Conservation (phyloP, 2,888 invertebrate genomes). For the Amphipoea lucens region DNA sequence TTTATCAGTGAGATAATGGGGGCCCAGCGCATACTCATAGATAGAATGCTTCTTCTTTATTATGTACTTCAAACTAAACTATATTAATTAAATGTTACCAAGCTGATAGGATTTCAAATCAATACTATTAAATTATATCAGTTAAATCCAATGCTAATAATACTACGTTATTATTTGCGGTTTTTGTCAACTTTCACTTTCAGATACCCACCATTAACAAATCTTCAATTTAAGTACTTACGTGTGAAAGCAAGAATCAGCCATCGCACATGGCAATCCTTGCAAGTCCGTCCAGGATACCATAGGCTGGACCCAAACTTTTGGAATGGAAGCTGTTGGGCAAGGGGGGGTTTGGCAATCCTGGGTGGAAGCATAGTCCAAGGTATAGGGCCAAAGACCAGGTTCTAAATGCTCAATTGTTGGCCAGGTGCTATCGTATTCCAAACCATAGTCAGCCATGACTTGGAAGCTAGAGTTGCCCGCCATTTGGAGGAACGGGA, state of each 20-base stretch:
- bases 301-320: conserved; percentile 93
- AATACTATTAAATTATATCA: neutral
- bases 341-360: conserved; percentile 90
- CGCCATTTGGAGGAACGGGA: conserved; percentile 90
- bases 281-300: conserved; percentile 87
- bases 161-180: too few relatives aligned
- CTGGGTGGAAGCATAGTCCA: conserved; percentile 90
- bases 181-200: neutral
- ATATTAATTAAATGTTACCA: neutral
- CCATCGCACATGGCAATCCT: conserved; percentile 89
- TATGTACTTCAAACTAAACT: neutral
- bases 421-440: conserved; percentile 92
- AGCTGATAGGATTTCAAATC: neutral
- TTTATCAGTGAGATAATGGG: neutral
- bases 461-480: conserved; percentile 91
- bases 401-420: conserved; percentile 81
- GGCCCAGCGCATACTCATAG: neutral
- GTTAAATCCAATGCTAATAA: neutral
- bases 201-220: neutral
- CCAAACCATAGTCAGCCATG: conserved; percentile 85
- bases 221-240: conserved; percentile 73
- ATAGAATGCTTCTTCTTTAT: neutral
- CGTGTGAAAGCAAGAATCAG: conserved; percentile 88
- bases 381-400: conserved; percentile 92
- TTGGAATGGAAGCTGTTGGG: conserved; percentile 90